phyloP scores from a whole-genome alignment of 92 coral and sea anemone genomes.

The Bergia sp. region DNA sequence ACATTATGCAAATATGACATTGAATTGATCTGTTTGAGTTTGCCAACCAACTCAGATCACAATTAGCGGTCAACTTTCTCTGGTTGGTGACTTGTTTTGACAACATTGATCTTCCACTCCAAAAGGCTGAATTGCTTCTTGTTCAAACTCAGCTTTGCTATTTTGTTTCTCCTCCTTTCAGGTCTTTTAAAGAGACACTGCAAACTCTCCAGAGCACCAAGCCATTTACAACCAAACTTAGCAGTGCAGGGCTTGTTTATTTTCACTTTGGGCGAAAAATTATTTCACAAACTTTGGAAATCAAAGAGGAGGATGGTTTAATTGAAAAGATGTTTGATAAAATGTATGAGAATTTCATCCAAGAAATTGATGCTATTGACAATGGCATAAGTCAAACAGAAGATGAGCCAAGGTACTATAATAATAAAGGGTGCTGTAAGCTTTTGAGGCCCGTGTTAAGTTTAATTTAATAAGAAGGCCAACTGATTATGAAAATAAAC shows the following conservation, averaged over 20 bases:
- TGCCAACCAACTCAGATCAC: too few relatives aligned
- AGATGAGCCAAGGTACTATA: slow-evolving; percentile 75
- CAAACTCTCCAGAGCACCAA: slow-evolving; percentile 70
- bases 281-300: slow-evolving; percentile 64
- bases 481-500: too few relatives aligned
- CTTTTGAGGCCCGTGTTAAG: too few relatives aligned
- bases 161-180: slow-evolving; percentile 33
- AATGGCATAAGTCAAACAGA: slow-evolving; percentile 86
- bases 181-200: slow-evolving; percentile 90
- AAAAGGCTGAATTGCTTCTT: background rate
- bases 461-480: too few relatives aligned
- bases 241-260: slow-evolving; percentile 98
- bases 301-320: slow-evolving; percentile 65
- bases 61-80: too few relatives aligned
- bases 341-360: slow-evolving; percentile 82
- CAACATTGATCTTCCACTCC: too few relatives aligned
- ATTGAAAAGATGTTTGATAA: slow-evolving; percentile 84
- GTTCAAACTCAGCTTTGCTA: background rate
- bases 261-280: slow-evolving; percentile 87
- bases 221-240: slow-evolving; percentile 82
- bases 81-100: too few relatives aligned
- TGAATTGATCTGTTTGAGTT: too few relatives aligned
- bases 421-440: background rate
- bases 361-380: slow-evolving; percentile 98
- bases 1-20: too few relatives aligned